These are phyloP conservation scores for Nothura maculosa DNA, from an alignment of 2,797 vertebrate genomes.

Conservation along the genomic window DNA sequence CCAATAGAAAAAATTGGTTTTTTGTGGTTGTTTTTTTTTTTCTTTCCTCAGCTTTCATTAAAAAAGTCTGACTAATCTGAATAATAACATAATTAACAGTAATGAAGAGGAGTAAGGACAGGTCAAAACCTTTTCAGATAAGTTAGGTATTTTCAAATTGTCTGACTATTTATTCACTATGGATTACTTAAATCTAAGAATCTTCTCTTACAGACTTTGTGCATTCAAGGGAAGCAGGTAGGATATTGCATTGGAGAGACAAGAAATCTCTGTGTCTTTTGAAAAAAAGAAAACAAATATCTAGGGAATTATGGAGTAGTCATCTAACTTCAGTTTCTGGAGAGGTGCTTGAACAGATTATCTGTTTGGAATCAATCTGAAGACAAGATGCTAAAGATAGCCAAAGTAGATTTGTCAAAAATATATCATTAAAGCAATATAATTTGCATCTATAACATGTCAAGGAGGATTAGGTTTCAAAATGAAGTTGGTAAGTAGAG, in stretches of 20 bases:
- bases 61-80: neutral
- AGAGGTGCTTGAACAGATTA: slow-evolving; percentile 15
- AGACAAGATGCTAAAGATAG: neutral
- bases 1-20: neutral
- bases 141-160: slow-evolving; percentile 46
- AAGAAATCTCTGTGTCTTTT: neutral
- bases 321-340: slow-evolving; percentile 28
- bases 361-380: neutral
- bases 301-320: neutral
- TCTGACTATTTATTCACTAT: slow-evolving; percentile 7
- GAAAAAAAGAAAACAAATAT: neutral
- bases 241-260: neutral
- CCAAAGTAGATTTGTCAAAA: slow-evolving; percentile 24
- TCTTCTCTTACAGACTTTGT: slow-evolving; percentile 4
- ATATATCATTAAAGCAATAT: slow-evolving; percentile 16
- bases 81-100: slow-evolving; percentile 5
- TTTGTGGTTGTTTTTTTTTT: neutral
- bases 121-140: neutral
- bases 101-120: neutral
- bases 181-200: neutral
- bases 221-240: slow-evolving; percentile 32
- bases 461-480: neutral
- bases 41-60: neutral
- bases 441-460: slow-evolving; percentile 11
- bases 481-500: neutral